A percentile compares a stretch with the other conserved stretches of the same genome.
Conservation (phyloP, 2,113 vertebrate genomes). For the Caretta caretta region DNA sequence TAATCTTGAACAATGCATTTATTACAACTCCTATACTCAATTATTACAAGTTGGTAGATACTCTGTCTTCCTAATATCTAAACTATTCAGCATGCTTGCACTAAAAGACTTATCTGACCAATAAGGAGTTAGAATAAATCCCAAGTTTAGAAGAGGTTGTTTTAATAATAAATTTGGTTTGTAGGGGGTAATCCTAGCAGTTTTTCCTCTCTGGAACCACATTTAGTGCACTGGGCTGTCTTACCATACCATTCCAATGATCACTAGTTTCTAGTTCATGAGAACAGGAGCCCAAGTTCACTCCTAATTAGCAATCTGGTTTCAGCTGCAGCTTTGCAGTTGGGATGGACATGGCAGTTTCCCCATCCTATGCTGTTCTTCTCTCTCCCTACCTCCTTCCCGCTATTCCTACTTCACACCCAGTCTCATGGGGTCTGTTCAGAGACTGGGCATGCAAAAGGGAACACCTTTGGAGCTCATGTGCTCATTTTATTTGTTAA, state of each 20-base stretch:
- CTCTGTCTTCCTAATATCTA: not conserved
- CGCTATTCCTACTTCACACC: not conserved
- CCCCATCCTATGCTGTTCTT: too few species aligned
- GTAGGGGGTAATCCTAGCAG: not conserved
- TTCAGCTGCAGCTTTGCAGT: too few species aligned
- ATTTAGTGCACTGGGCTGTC: not conserved
- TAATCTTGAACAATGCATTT: not conserved
- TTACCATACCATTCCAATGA: not conserved
- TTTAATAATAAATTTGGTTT: not conserved
- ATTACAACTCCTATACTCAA: not conserved
- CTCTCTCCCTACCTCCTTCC: not conserved
- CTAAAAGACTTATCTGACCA: not conserved
- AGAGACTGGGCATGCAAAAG: fast-evolving
- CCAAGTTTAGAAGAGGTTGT: not conserved
- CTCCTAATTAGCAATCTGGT: too few species aligned
- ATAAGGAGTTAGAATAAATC: not conserved
- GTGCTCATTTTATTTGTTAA: not conserved
- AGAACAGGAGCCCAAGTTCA: not conserved
- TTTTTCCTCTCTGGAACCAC: not conserved
- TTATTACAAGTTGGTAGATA: not conserved
- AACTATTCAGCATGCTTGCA: not conserved
- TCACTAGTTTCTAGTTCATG: not conserved
- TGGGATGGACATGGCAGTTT: too few species aligned
- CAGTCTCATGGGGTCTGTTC: fast-evolving
- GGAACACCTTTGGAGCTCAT: not conserved